Evolutionary conservation across 2,888 invertebrate genomes (phyloP), one percentile per base, ranked within the genome.

Genomic region (Drosophila recens): DNA sequence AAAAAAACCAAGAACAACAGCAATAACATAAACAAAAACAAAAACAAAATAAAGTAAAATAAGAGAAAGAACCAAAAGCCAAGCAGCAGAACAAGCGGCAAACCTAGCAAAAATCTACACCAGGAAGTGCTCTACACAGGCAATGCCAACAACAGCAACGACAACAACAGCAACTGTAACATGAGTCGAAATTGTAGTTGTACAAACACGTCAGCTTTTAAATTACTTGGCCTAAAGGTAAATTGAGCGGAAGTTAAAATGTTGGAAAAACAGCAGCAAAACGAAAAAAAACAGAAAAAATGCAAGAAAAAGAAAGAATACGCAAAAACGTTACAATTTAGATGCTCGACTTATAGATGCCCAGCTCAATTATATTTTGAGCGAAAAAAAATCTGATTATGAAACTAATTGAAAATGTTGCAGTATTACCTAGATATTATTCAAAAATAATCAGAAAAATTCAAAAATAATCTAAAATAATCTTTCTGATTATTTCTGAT

Each of bases 121-220:
- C 87, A 85, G 84, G 84, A 90, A 85, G 72, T 90, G 84, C 84
- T 90, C 57, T 83, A 90, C 84, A 90, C 84, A 74, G 75, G 87
- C 89, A 88, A 65, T 77, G 87, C 89, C 90, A 82, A 74, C 90
- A 90, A 79, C 57, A 43, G 54, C 80, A 58, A 40, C 54, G 17
- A 33, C 53, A 54, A 30, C 52, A 68, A 20, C 64, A 34, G 45
- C 66, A 76, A 76, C 88, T 72, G 75, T 83, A 88, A 87, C 90
- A 90, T 81, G 84, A 89, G 90, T 75, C 89, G 79, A 89, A 89
- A 89, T 87, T 90, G 90, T 89, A 90, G 90, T 88, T 85, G 81
- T 85, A 90, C 82, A 91, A 90, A 88, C 90, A 90, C 91, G 89
- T 89, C 89, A 88, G 87, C 90, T 90, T 90, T 90, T 90, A 91